Evolutionary conservation across 2,113 vertebrate species (phyloP), one percentile per base, ranked within the genome.

Genomic region (Limnothrissa miodon): DNA sequence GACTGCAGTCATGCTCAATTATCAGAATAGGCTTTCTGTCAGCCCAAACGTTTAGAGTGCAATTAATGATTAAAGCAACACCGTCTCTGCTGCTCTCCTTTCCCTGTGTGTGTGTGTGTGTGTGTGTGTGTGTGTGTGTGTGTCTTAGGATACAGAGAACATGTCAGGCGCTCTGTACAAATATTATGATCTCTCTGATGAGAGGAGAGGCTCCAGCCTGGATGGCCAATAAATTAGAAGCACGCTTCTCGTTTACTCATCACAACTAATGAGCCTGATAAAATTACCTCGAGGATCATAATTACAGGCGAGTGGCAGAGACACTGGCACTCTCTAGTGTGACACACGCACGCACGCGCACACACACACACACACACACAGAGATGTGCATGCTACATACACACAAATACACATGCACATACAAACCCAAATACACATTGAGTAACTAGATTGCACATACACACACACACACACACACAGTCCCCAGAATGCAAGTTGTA

Each of bases 261-360:
- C 93, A 93, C 92, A 94, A 93, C 93, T 95, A 96, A 95, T 94
- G 94, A 96, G 93, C 90, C 93, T 95, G 93, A 95, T 94, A 94
- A 95, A 96, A 96, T 96, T 95, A 95, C 95, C 94, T 94, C 90
- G 92, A 95, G 94, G 93, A 94, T 94, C 92, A 94, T 95, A 96
- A 96, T 96, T 96, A 95, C 92, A 94, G 94, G 90, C 92, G 92
- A 93, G 94, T 94, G 94, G 92, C 94, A 94, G 89, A 93, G 90
- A 88, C 89, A 88, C 91, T 92, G 90, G 90, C 92, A 90, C 90
- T 85, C 83, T 83, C 89, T 15, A 88, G 90, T 89, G 91, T 89
- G 87, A 90, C 80, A 79, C 91, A 87, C 66, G 36, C 66, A 74
- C 86, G 86, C 88, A 84, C 84, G 78, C 85, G 82, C 85, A 80